Evolutionary conservation across 2,113 vertebrate species (phyloP), one percentile per base, ranked within the genome.

Genomic region (Pithys albifrons): DNA sequence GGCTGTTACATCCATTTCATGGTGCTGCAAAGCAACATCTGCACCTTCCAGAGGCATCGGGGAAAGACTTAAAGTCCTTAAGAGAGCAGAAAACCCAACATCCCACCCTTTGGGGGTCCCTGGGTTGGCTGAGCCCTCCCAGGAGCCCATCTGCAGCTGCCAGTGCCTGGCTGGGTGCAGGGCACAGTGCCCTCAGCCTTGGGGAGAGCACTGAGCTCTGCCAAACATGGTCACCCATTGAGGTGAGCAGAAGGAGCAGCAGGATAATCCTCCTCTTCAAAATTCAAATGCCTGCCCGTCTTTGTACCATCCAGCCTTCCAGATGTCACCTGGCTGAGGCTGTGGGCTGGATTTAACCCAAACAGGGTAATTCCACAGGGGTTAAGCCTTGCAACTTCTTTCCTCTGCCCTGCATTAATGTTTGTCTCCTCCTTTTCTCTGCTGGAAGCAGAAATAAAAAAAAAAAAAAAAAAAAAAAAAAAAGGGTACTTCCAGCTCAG

Each of bases 181-280:
- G 29, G 14, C 19, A 29, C 64, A 23, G 69, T 14, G 54, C 5
- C 18, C 24, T 1, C 10, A 16, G 39, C 39, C 19, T 22, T 4
- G 27, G 39, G 58, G 71, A n/a, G 4, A 77, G 43, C n/a, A 64
- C 14, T 6, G 10, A 51, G 18, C 61, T 54, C 45, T 11, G 5
- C 17, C 35, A 25, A 79, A 27, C 2, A 3, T 0, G 0, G 12
- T 9, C 61, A 51, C 10, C 27, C 2, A 2, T 0, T 19, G 48
- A 70, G 41, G 10, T 18, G n/a, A 35, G 33, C 4, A 52, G 25
- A 49, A 88, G 12, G 57, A 96, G 19, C 14, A 62, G 41, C 35
- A 12, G 49, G 24, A 73, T 37, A 43, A 88, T 52, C 24, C 41
- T 70, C 28, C 6, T 29, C 71, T 52, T 75, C 66, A 76, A 37